Evolutionary conservation across 2,888 invertebrate species (phyloP), one percentile per base, ranked within the genome.

Genomic region (Lordiphosa fenestrarum): DNA sequence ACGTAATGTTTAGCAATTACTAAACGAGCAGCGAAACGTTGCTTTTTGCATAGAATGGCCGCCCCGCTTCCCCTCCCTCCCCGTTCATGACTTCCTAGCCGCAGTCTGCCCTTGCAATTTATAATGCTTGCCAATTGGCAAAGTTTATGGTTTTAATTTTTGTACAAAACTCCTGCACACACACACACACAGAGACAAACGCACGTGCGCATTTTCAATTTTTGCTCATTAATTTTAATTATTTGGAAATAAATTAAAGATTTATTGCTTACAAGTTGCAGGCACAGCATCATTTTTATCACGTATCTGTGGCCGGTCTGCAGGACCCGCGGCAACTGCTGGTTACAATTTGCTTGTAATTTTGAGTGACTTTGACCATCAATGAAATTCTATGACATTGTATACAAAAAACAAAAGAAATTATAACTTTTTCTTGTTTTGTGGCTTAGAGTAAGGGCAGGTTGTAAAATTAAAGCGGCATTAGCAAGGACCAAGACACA

Each of bases 211-310:
- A 73, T 80, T 80, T 83, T 83, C 76, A 80, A 83, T 80, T 76
- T 71, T 76, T 68, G 67, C 85, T 85, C 85, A 83, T 80, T 80
- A 85, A 80, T 80, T 80, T 80, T 85, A 80, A 80, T 80, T 80
- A 85, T 80, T 80, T 83, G 83, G 84, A 66, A 80, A 80, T 80
- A 85, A 80, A 80, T 85, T 71, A 71, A 80, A 80, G 85, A 80
- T 80, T 80, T 85, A 80, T 85, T 71, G 85, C 77, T 80, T 62
- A 68, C 80, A 82, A 75, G 40, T 64, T 84, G 63, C 61, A 84
- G 74, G 69, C 30, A 30, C 53, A 56, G 63, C 75, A 77, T 73
- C 58, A 82, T 82, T 82, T 77, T 74, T 71, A 75, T 78, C 84
- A 78, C 82, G 78, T 74, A 77, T 55, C 57, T 48, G 48, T 4